phyloP scores from a whole-genome alignment of 1,140 invertebrate genomes.

The Neoseiulus cucumeris region DNA sequence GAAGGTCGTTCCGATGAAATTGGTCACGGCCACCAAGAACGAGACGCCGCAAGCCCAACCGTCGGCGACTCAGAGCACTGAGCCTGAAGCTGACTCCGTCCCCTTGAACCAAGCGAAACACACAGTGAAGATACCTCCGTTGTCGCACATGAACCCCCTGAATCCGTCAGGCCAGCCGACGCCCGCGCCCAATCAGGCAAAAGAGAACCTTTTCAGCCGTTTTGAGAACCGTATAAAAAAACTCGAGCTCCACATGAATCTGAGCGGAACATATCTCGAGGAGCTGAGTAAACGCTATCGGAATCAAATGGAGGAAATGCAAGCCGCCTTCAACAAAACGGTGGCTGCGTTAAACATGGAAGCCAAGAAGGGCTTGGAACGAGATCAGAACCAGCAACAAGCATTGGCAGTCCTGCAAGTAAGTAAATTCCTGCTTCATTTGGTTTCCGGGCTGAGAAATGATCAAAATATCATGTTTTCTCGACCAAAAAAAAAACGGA shows the following conservation, averaged over 20 bases:
- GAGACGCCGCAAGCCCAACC: too few relatives aligned
- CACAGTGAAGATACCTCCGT: too few relatives aligned
- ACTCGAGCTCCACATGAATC: conserved; percentile 82
- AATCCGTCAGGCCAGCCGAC: neutral
- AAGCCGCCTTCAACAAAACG: conserved; percentile 58
- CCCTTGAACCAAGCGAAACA: too few relatives aligned
- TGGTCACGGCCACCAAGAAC: too few relatives aligned
- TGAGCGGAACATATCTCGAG: conserved; percentile 83
- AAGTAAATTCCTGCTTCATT: neutral
- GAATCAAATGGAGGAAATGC: conserved; percentile 86
- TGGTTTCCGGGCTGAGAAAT: too few relatives aligned
- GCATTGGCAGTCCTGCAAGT: conserved; percentile 3
- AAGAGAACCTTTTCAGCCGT: conserved; percentile 84
- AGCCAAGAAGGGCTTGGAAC: conserved; percentile 43
- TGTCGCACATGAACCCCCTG: neutral
- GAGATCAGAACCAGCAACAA: conserved; percentile 30
- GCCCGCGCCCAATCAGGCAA: conserved; percentile 24
- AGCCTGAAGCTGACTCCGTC: too few relatives aligned
- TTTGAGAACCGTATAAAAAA: conserved; percentile 86
- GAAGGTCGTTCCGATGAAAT: too few relatives aligned
- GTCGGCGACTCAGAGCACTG: too few relatives aligned
- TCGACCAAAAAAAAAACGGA: too few relatives aligned
- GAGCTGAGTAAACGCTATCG: conserved; percentile 82
- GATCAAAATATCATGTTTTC: too few relatives aligned
- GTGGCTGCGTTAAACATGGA: conserved; percentile 50